phyloP scores from a whole-genome alignment of 2,113 vertebrate species.

The Ceuthmochares aereus region DNA sequence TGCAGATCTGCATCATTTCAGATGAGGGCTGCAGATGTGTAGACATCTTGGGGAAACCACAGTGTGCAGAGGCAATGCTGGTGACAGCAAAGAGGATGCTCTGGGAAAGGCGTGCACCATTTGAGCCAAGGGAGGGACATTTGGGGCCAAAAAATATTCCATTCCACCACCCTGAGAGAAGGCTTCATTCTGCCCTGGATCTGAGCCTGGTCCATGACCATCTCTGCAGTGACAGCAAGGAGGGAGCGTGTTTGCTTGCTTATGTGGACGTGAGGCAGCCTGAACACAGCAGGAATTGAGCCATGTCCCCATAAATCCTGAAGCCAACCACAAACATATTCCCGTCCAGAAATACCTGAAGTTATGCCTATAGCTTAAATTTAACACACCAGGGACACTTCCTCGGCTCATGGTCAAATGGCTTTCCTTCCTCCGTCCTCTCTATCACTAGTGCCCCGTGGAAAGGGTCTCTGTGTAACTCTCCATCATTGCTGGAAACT shows the following conservation, averaged over 20 bases:
- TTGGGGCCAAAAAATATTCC: neutral
- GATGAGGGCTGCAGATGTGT: neutral
- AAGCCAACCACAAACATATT: neutral
- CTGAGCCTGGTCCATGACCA: neutral
- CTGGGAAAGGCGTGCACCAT: accelerated
- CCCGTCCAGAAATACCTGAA: neutral
- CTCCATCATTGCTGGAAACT: accelerated
- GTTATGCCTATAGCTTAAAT: neutral
- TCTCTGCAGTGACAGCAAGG: neutral
- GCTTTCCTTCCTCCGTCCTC: neutral
- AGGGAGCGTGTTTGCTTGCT: neutral
- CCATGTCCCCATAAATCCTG: neutral
- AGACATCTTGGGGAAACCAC: accelerated
- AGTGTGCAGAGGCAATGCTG: accelerated
- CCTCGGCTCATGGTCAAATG: neutral
- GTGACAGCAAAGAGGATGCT: neutral
- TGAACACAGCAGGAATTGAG: neutral
- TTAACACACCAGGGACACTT: neutral
- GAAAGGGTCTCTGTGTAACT: neutral
- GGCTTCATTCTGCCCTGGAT: neutral
- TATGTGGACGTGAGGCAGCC: neutral
- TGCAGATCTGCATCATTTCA: neutral
- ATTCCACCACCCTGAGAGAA: neutral
- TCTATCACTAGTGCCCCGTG: accelerated
- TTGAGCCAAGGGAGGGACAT: neutral